Base-by-base conservation (phyloP, 2,113 vertebrate genomes). In the Entomyzon cyanotis region DNA sequence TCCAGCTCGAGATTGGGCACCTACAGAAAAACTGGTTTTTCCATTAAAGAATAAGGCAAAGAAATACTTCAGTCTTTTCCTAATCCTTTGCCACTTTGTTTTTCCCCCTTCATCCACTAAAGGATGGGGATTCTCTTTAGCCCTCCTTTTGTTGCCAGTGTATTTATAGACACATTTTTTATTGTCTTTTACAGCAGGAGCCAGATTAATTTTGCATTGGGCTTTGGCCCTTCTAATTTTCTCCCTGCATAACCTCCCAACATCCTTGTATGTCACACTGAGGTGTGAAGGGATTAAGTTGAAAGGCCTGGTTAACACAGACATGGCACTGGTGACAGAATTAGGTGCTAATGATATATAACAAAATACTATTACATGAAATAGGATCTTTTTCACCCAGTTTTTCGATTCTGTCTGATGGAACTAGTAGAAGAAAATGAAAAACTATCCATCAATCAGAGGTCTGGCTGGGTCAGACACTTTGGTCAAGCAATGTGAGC, bases 371-470 rank as follows among this genome's bases (percentile, higher is more conserved):
- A 52, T 91, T 95, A 91, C 89, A 91, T 89, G 91, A 97, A 96
- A 94, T 81, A 79, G 76, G 95, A 94, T 92, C 84, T 88, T 94
- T 94, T 87, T 89, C 89, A 90, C 62, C 33, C 52, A 87, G 53
- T 79, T 93, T 93, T 96, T 93, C 0, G 11, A 83, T 88, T 97
- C 93, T 94, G 52, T 88, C 74, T 74, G 84, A 91, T 94, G 92
- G 75, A 42, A 63, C 41, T 68, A 42, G 69, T 37, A 84, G 67
- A 90, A 89, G 82, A 96, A 96, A 97, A 96, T 93, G 94, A 95
- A 96, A 96, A 93, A 60, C 86, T 93, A 78, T 94, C 96, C 95
- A 96, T 97, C 90, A 97, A 87, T 94, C 90, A 93, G 93, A 75
- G 78, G 84, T 95, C 92, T 95, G 84, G 30, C 49, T 83, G 76